A percentile compares a stretch with the other conserved stretches of the same genome.
Conservation (phyloP, 1,140 invertebrate species). For the Cherax quadricarinatus region DNA sequence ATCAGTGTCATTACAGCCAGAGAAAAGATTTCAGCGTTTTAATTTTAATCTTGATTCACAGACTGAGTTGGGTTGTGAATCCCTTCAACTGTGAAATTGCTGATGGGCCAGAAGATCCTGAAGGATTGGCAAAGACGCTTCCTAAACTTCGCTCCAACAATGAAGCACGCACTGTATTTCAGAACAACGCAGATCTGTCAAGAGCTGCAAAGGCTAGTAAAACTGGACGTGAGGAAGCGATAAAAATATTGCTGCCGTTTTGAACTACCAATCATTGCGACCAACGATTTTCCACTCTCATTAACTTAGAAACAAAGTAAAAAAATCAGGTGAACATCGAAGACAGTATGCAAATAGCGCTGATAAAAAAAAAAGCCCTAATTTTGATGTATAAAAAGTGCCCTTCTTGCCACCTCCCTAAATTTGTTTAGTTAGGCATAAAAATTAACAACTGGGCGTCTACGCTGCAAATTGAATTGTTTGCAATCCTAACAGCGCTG, state of each 20-base stretch:
- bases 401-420: too few species aligned
- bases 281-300: constrained; percentile 23
- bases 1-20: too few species aligned
- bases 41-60: not conserved
- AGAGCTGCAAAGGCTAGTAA: constrained; percentile 32
- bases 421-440: too few species aligned
- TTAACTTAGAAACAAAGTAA: not conserved
- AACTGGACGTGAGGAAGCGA: constrained; percentile 35
- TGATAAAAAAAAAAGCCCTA: constrained; percentile 22
- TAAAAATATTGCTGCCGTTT: constrained; percentile 30
- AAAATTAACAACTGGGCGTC: too few species aligned
- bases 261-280: constrained; percentile 7
- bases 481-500: too few species aligned
- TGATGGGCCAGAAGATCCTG: not conserved
- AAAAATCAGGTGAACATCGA: constrained; percentile 20
- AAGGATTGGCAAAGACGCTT: constrained; percentile 20
- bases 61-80: constrained; percentile 3
- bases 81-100: constrained; percentile 15
- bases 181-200: constrained; percentile 17
- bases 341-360: constrained; percentile 26
- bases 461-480: too few species aligned
- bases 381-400: too few species aligned
- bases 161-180: not conserved
- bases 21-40: not conserved
- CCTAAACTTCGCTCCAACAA: constrained; percentile 22